A percentile compares a stretch with the other conserved stretches of the same genome.
phyloP scores from a whole-genome alignment of 2,113 vertebrate genomes.

The Leptosomus discolor region DNA sequence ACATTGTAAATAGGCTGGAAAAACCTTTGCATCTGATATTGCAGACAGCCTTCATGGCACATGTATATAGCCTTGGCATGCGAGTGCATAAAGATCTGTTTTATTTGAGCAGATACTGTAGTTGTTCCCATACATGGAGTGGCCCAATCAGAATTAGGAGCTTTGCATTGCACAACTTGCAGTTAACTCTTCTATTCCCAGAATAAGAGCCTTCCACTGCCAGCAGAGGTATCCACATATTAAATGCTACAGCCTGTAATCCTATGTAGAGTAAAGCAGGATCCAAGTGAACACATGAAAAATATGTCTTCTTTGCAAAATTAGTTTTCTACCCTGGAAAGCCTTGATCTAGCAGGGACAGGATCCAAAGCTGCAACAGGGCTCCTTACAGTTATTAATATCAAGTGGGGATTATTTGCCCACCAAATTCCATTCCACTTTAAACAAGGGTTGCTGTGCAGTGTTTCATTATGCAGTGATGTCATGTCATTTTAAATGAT shows the following conservation, averaged over 20 bases:
- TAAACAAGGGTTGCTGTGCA: slow-evolving; percentile 7
- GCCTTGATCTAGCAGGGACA: neutral
- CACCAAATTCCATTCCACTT: neutral
- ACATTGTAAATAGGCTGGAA: neutral
- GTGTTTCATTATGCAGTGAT: slow-evolving; percentile 1
- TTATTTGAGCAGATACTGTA: neutral
- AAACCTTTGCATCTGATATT: neutral
- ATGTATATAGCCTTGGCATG: neutral
- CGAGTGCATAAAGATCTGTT: neutral
- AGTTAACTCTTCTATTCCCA: neutral
- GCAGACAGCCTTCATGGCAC: neutral
- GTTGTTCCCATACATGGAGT: neutral
- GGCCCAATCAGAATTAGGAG: neutral
- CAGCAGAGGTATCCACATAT: neutral
- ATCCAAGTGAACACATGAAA: neutral
- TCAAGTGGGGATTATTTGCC: slow-evolving; percentile 23
- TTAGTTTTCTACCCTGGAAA: neutral
- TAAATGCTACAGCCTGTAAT: neutral
- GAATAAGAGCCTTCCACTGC: neutral
- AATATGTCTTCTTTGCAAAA: neutral
- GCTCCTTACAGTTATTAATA: slow-evolving; percentile 17
- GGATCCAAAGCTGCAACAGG: neutral
- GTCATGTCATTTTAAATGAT: slow-evolving; percentile 33
- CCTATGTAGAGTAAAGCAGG: neutral
- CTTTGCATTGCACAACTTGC: neutral